phyloP scores from a whole-genome alignment of 1,140 invertebrate species.

The Adelges cooleyi region DNA sequence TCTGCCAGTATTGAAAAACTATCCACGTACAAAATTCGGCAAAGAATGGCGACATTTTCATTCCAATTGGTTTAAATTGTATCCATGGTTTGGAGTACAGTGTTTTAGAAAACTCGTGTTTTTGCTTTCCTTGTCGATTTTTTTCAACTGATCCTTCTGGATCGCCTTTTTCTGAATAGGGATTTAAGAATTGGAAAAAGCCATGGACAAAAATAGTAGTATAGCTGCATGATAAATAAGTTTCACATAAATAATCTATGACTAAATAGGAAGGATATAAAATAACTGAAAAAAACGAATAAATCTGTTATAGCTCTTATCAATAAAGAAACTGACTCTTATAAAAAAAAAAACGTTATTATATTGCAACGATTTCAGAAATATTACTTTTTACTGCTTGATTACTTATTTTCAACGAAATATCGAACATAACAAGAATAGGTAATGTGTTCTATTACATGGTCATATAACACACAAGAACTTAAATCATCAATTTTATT shows the following conservation, averaged over 20 bases:
- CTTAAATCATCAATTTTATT: no score
- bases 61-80: not conserved
- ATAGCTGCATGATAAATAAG: not conserved
- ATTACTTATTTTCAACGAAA: no score
- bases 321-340: not conserved
- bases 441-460: no score
- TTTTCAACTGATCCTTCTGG: not conserved
- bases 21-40: not conserved
- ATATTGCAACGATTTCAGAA: not conserved
- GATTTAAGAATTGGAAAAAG: constrained; percentile 5
- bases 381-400: not conserved
- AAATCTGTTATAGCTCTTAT: not conserved
- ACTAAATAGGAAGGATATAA: constrained; percentile 3
- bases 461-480: no score
- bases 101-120: not conserved
- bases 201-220: constrained; percentile 1
- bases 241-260: not conserved
- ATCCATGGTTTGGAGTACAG: not conserved
- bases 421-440: no score
- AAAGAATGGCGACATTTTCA: not conserved
- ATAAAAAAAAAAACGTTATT: constrained; percentile 8
- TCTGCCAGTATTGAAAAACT: not conserved
- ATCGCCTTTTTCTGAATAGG: not conserved
- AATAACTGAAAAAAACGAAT: not conserved
- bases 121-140: constrained; percentile 1